Conservation (phyloP, 2,888 invertebrate genomes). For the Chymomyza fuscimana region DNA sequence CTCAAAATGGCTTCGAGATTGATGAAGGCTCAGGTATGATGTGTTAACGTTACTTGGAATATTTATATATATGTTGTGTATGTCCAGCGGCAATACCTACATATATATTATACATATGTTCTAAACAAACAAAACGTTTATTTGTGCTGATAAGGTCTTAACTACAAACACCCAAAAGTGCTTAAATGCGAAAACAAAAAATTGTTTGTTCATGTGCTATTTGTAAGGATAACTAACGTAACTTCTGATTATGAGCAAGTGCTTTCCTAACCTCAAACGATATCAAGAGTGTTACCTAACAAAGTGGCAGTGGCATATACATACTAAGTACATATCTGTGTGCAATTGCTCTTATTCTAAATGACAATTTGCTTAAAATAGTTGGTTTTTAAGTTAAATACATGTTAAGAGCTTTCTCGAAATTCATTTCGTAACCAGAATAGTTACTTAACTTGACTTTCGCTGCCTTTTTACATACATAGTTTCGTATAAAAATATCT, state of each 20-base stretch:
- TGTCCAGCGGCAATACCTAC: background rate
- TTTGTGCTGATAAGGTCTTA: slow-evolving; percentile 37
- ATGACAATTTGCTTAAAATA: background rate
- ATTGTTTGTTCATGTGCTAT: slow-evolving; percentile 31
- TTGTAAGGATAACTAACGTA: slow-evolving; percentile 4
- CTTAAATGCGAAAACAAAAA: slow-evolving; percentile 35
- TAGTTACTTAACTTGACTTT: background rate
- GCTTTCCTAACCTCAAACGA: slow-evolving; percentile 74
- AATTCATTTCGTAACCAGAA: background rate
- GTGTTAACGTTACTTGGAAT: slow-evolving; percentile 4
- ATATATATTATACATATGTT: background rate
- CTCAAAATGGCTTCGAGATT: slow-evolving; percentile 76
- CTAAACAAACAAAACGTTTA: slow-evolving; percentile 3
- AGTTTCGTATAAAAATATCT: background rate
- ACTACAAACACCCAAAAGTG: slow-evolving; percentile 12
- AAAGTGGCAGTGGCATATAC: slow-evolving; percentile 23
- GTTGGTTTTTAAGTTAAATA: background rate
- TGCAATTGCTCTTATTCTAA: slow-evolving; percentile 15
- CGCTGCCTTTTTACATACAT: background rate
- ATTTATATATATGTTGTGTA: background rate
- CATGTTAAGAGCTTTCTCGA: background rate
- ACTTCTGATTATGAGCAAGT: slow-evolving; percentile 16
- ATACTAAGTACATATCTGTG: background rate
- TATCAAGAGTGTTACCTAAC: slow-evolving; percentile 73
- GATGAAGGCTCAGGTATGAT: slow-evolving; percentile 76